Base-by-base conservation (phyloP, 1,140 invertebrate species). In the Drosophila nebulosa region DNA sequence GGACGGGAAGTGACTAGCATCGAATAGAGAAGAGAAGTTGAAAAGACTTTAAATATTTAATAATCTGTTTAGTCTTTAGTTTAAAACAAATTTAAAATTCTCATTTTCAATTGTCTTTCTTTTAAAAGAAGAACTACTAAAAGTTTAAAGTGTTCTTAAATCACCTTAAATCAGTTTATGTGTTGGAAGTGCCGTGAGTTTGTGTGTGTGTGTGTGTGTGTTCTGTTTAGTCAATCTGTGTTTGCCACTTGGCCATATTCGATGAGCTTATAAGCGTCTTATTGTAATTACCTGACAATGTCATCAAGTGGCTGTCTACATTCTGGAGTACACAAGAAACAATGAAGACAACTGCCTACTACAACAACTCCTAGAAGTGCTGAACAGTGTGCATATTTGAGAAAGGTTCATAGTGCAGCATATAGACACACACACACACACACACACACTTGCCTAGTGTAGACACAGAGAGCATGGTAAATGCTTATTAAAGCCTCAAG, bases 221-320 rank as follows among this genome's bases (percentile, higher is more conserved):
- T 10, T 46, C 39, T 46, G 6, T 46, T 10, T 16, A 46, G 50
- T 30, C 52, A 16, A 30, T 16, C 52, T 74, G 70, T 70, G 78
- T 7, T 85, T 69, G 74, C 57, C 74, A 70, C 78, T 74, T 68
- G 50, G 58, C 57, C 74, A 68, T 75, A 71, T 78, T 81, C 78
- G 67, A 85, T 78, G 74, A 78, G 81, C 78, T 86, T 81, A 81
- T 81, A 71, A 81, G 78, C 78, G 70, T 81, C 81, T 86, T 81
- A 86, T 80, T 86, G 78, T 86, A 86, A 86, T 86, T 86, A 86
- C 70, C 83, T 71, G 81, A 86, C 78, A 88, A 86, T 86, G 78
- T 58, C 69, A 60, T 74, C 69, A 63, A 85, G 77, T 86, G 73
- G 59, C 64, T 21, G 39, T 46, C 39, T 46, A 46, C 39, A 46